A percentile compares a stretch with the other conserved stretches of the same genome.
Evolutionary conservation across 2,888 invertebrate genomes (phyloP).

Genomic region (Hydroisotoma schaefferi): DNA sequence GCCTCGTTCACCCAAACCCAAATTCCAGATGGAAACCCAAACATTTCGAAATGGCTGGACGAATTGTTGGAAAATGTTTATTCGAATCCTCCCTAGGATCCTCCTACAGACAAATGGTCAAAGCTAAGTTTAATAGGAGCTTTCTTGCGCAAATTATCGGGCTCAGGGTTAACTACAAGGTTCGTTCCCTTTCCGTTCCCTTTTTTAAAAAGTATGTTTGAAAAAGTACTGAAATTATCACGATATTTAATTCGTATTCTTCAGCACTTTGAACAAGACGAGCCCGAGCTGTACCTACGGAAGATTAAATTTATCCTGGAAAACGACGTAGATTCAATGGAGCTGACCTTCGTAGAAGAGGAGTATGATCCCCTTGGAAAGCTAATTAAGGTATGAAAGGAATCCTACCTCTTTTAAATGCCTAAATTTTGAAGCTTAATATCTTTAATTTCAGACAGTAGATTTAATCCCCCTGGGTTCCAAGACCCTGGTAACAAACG

Average conservation of each 20-base stretch:
- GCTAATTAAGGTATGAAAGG: slow-evolving; percentile 61
- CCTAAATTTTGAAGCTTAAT: neutral
- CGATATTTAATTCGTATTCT: slow-evolving; percentile 48
- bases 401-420: too few relatives aligned
- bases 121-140: slow-evolving; percentile 83
- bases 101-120: slow-evolving; percentile 80
- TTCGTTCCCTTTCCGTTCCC: slow-evolving; percentile 53
- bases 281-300: slow-evolving; percentile 87
- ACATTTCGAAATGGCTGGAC: slow-evolving; percentile 65
- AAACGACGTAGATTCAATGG: slow-evolving; percentile 83
- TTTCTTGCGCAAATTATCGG: slow-evolving; percentile 94
- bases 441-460: slow-evolving; percentile 56
- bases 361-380: slow-evolving; percentile 76
- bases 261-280: slow-evolving; percentile 92
- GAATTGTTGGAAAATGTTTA: slow-evolving; percentile 89
- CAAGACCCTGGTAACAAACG: slow-evolving; percentile 69
- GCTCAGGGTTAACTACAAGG: slow-evolving; percentile 86
- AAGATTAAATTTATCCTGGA: slow-evolving; percentile 90
- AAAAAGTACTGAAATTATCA: too few relatives aligned
- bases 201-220: too few relatives aligned
- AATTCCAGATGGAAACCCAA: slow-evolving; percentile 67
- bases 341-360: slow-evolving; percentile 84
- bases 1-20: slow-evolving; percentile 81
- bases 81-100: slow-evolving; percentile 90
- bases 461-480: slow-evolving; percentile 82